A percentile compares a stretch with the other conserved stretches of the same genome.
Evolutionary conservation across 2,797 vertebrate species (phyloP).

Genomic region (Triplophysa bombifrons): DNA sequence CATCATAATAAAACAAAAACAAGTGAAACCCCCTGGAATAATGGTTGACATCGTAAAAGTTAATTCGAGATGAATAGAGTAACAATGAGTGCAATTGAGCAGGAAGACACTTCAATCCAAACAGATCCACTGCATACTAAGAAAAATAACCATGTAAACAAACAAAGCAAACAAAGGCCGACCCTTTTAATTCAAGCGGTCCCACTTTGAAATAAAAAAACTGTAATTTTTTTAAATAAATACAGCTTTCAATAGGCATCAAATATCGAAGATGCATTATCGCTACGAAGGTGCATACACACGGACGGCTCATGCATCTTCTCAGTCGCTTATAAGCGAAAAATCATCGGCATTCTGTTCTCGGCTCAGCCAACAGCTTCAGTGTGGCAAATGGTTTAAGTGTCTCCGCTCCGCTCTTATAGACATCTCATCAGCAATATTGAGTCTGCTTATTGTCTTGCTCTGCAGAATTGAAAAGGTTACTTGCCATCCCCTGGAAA

Average conservation of each 20-base stretch:
- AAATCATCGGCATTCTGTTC: slow-evolving; percentile 55
- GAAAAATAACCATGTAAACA: slow-evolving; percentile 18
- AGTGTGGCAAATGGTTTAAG: slow-evolving; percentile 53
- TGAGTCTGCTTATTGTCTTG: slow-evolving; percentile 55
- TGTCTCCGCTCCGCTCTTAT: slow-evolving; percentile 48
- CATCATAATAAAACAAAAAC: not conserved
- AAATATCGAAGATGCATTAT: slow-evolving; percentile 23
- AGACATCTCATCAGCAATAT: slow-evolving; percentile 60
- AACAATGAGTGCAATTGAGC: not conserved
- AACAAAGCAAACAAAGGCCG: slow-evolving; percentile 25
- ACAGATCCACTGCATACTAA: not conserved
- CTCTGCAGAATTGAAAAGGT: slow-evolving; percentile 58
- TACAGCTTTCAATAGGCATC: not conserved
- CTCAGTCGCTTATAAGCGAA: slow-evolving; percentile 1
- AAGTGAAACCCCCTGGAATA: not conserved
- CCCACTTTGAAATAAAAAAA: slow-evolving; percentile 13
- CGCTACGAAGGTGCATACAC: slow-evolving; percentile 7
- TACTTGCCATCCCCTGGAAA: slow-evolving; percentile 44
- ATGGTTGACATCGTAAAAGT: not conserved
- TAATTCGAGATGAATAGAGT: not conserved
- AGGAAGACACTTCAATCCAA: not conserved
- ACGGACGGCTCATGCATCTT: not conserved
- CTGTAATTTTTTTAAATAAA: not conserved
- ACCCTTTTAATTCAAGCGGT: slow-evolving; percentile 13
- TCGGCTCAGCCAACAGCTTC: slow-evolving; percentile 44